These are phyloP conservation scores for Rhynchotus rufescens DNA, from an alignment of 2,797 vertebrate species.

Conservation along the genomic window DNA sequence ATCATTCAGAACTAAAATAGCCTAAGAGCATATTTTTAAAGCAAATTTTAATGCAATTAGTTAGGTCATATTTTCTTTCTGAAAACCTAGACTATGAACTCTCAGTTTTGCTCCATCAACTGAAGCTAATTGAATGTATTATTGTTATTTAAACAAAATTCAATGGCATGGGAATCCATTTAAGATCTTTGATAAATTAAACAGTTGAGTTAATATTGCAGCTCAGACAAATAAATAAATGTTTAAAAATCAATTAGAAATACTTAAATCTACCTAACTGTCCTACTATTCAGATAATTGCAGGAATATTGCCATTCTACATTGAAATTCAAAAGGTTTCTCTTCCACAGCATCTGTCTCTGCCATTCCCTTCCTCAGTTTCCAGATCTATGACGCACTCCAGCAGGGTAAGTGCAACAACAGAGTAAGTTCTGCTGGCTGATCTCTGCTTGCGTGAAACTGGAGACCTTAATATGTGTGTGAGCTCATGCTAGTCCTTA, in stretches of 20 bases:
- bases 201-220: too few species aligned
- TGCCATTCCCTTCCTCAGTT: too few species aligned
- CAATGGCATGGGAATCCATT: neutral
- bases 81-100: neutral
- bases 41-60: constrained; percentile 17
- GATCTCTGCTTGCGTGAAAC: neutral
- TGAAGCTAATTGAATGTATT: neutral
- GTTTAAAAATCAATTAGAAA: neutral
- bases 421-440: rapidly evolving
- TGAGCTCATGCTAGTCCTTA: neutral
- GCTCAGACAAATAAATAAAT: too few species aligned
- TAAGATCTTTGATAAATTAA: neutral
- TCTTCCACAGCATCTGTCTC: too few species aligned
- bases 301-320: neutral
- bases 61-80: constrained; percentile 34
- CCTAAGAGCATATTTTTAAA: neutral
- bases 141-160: constrained; percentile 15
- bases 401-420: neutral
- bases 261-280: too few species aligned
- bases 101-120: neutral
- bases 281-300: neutral
- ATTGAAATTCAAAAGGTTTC: neutral
- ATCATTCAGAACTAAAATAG: neutral
- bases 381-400: too few species aligned
- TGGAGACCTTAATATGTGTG: rapidly evolving